Evolutionary conservation across 2,888 invertebrate genomes (phyloP).

Genomic region (Rhagonycha lutea): DNA sequence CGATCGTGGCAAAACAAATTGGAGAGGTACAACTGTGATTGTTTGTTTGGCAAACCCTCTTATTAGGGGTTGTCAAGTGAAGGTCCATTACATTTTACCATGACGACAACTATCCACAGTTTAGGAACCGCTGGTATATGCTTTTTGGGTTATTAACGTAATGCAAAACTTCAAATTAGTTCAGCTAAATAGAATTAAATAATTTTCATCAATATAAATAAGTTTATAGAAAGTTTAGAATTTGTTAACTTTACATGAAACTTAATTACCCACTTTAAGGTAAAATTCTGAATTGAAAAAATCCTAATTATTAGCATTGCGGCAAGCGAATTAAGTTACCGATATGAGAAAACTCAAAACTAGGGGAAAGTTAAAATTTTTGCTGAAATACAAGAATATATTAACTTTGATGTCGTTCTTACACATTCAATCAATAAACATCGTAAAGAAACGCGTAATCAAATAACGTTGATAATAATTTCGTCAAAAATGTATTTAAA

Average conservation of each 20-base stretch:
- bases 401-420: not conserved
- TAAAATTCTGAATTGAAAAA: not conserved
- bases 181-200: no score
- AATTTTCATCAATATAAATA: not conserved
- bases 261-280: not conserved
- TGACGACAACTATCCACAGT: no score
- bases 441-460: not conserved
- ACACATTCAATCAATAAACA: not conserved
- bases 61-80: no score
- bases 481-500: not conserved
- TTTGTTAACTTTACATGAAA: not conserved
- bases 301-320: not conserved
- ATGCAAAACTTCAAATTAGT: no score
- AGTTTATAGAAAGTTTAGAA: not conserved
- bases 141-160: no score
- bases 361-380: not conserved
- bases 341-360: not conserved
- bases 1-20: no score
- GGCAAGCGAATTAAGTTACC: not conserved
- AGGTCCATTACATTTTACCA: no score
- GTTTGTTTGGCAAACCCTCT: no score
- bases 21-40: no score
- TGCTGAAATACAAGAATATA: not conserved
- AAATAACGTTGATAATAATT: not conserved
- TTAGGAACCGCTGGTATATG: no score